Base-by-base conservation (phyloP, 2,888 invertebrate genomes). In the Molanna angustata region DNA sequence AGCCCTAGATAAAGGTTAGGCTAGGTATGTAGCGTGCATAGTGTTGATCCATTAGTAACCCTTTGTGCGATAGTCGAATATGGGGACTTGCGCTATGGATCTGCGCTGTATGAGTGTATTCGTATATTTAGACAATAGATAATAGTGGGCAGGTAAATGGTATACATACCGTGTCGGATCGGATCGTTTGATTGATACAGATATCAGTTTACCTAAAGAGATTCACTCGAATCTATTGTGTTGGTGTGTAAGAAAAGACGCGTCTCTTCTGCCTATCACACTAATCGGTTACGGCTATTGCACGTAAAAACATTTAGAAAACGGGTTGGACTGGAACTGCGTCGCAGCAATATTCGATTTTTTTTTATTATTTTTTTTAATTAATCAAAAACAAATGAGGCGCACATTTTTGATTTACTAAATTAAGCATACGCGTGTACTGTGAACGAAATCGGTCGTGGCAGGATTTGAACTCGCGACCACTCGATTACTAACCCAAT, bases 251-350 rank as follows among this genome's bases (percentile, higher is more conserved):
- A 55, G 52, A 55, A 57, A 56, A 58, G 53, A 53, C 49, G 41
- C 44, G 56, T 58, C n/a, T n/a, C 55, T 58, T 58, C 55, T 58
- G 56, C 58, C 56, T 50, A 58, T 58, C 58, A 53, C 48, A 56
- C 56, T 58, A 58, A 58, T 58, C 58, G 56, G 58, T 44, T 56
- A 58, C 53, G 58, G 55, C 58, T 53, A 56, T 58, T 56, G 56
- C 58, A 48, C 54, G 48, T 48, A 42, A 52, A 27, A 52, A 52
- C 48, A 52, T 48, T 52, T 27, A 52, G 48, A 35, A 27, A 52
- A 52, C 52, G 52, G 52, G 52, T 52, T 52, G 37, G 14, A 16
- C 37, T 42, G 47, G 14, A 3, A 11, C 32, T 48, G 48, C 52
- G 37, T 32, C 22, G 47, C n/a, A n/a, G n/a, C n/a, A n/a, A n/a